Base-by-base conservation (phyloP, 2,113 vertebrate genomes). In the Varanus komodoensis region DNA sequence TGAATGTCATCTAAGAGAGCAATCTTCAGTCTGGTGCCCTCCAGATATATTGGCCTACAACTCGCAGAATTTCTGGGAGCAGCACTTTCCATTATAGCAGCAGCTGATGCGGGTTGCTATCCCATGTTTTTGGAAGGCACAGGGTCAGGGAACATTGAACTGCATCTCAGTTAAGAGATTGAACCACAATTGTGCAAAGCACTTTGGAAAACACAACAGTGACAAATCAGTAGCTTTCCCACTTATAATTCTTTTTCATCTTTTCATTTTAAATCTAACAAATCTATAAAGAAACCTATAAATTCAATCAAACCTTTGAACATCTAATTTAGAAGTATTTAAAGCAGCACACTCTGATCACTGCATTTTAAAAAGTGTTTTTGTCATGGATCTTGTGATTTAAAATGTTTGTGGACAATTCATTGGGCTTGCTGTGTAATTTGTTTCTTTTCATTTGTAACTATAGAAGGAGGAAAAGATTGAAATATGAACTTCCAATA, bases 401-500 rank as follows among this genome's bases (percentile, higher is more conserved):
- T 38, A 93, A 94, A 91, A 89, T 89, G 69, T 80, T 91, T 93
- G 11, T 52, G 74, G 17, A 86, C 2, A 84, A 25, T 21, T 82
- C 3, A 79, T 67, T 57, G 69, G 87, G 87, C 92, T 88, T 88
- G 32, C 11, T 82, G 15, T 94, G 89, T 48, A 93, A 86, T 68
- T 93, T 85, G 25, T 48, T 93, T 94, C 90, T 93, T 92, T 95
- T 93, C 79, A 68, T 89, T 95, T 91, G 54, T 84, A 92, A 82
- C 34, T 84, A 68, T 29, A 91, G 15, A 87, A 61, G 93, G 29
- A 84, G 93, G 80, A 89, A 93, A 96, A 96, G 5, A 84, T 92
- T 95, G 84, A 96, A 86, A 92, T 92, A 92, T 38, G 14, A 90
- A 80, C 48, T 94, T 95, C 44, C 48, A 92, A 80, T 80, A 80